Conservation (phyloP, 2,113 vertebrate species). For the Procavia capensis region DNA sequence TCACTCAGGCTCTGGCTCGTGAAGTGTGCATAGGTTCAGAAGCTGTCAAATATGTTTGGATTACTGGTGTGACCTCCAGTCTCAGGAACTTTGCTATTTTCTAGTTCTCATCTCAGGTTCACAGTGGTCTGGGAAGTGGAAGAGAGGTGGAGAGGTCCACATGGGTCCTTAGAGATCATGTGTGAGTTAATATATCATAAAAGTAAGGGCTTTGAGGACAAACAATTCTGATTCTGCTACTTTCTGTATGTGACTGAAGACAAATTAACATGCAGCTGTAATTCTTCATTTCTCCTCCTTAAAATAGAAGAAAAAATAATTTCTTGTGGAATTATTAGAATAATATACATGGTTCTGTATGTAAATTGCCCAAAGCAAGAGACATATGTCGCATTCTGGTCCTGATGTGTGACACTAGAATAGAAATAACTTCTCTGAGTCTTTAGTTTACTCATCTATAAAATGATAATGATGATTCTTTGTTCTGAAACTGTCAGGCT, state of each 20-base stretch:
- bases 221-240: not conserved
- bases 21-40: not conserved
- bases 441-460: not conserved
- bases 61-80: not conserved
- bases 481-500: not conserved
- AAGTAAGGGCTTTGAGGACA: not conserved
- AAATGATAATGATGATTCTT: not conserved
- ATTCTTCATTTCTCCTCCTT: not conserved
- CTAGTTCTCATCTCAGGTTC: fast-evolving
- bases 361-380: not conserved
- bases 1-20: not conserved
- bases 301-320: not conserved
- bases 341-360: not conserved
- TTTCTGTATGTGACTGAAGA: not conserved
- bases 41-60: not conserved
- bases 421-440: not conserved
- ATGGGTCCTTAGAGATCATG: not conserved
- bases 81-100: not conserved
- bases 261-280: not conserved
- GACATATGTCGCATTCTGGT: not conserved
- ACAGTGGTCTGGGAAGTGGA: not conserved
- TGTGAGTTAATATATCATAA: not conserved
- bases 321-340: not conserved
- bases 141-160: not conserved
- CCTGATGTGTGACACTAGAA: not conserved